Evolutionary conservation across 2,113 vertebrate species (phyloP), one percentile per base, ranked within the genome.

Genomic region (Vicugna pacos): DNA sequence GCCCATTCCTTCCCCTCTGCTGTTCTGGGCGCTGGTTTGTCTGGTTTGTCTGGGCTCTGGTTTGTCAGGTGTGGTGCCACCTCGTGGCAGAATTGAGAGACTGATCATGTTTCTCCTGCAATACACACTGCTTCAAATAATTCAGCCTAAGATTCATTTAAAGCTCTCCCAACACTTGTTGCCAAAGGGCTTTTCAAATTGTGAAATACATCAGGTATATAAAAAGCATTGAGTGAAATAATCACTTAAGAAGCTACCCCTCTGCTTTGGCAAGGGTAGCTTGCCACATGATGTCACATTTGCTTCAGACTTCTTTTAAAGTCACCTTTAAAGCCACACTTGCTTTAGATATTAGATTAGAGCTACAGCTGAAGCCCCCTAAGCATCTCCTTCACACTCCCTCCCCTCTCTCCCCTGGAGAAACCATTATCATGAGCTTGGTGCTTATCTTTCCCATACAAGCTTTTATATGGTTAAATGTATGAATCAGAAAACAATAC

Each of bases 101-200:
- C 7, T 28, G 17, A 48, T 11, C 64, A 2, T 3, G 5, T 16
- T 67, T 62, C 62, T 75, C 15, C 26, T 69, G 32, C 15, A 20
- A 19, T 28, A 13, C 20, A 75, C n/a, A 24, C 16, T 14, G 75
- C 54, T 67, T 83, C 89, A n/a, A 28, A 26, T 77, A 76, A 35
- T 22, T 15, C 10, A 50, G 16, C 20, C 20, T 75, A 46, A 76
- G 2, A 60, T 75, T 65, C 81, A 32, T 50, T 76, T 19, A 86
- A 91, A 82, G 35, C 14, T 4, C 9, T 28, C 58, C 38, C 30
- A 16, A 11, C 56, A 9, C 13, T 83, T 82, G 6, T 77, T 77
- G 80, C 94, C 32, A 88, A 82, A 75, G 69, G 15, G 16, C 28
- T 64, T 89, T 70, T 16, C 67, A 69, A 94, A 26, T 64, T 94